Evolutionary conservation across 2,113 vertebrate genomes (phyloP).

Genomic region (Microtus montanus): DNA sequence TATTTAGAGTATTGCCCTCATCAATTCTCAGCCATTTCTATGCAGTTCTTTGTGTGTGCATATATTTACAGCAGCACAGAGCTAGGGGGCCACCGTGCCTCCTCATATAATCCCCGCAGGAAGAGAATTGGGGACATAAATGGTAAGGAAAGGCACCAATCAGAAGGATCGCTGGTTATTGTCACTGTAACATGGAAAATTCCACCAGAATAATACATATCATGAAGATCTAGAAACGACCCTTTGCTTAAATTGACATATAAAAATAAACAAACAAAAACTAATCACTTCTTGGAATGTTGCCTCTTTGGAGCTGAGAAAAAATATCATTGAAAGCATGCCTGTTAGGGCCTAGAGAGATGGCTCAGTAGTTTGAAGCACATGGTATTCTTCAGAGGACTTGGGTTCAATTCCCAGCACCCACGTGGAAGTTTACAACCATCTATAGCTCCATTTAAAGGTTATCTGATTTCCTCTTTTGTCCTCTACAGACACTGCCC

Average conservation of each 20-base stretch:
- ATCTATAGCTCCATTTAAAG: not conserved
- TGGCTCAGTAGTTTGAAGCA: not conserved
- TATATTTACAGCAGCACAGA: conserved; percentile 43
- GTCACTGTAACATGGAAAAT: conserved; percentile 51
- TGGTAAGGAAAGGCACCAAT: conserved; percentile 49
- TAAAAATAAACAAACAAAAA: conserved; percentile 37
- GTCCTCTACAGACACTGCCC: not conserved
- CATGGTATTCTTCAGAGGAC: not conserved
- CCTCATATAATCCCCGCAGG: not conserved
- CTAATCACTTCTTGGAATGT: conserved; percentile 18
- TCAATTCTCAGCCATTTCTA: conserved; percentile 69
- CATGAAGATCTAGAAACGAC: not conserved
- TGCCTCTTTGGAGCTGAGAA: not conserved
- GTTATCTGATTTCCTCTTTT: not conserved
- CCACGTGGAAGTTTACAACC: not conserved
- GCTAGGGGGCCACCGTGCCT: conserved; percentile 3
- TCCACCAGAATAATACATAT: not conserved
- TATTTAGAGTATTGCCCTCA: conserved; percentile 63
- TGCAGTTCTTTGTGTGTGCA: not conserved
- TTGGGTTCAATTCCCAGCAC: not conserved
- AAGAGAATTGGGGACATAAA: conserved; percentile 50
- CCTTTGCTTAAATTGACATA: not conserved
- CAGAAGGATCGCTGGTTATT: conserved; percentile 3
- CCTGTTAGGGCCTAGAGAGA: not conserved
- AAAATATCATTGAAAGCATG: conserved; percentile 17